Evolutionary conservation across 1,140 invertebrate genomes (phyloP).

Genomic region (Dreissena rostriformis): DNA sequence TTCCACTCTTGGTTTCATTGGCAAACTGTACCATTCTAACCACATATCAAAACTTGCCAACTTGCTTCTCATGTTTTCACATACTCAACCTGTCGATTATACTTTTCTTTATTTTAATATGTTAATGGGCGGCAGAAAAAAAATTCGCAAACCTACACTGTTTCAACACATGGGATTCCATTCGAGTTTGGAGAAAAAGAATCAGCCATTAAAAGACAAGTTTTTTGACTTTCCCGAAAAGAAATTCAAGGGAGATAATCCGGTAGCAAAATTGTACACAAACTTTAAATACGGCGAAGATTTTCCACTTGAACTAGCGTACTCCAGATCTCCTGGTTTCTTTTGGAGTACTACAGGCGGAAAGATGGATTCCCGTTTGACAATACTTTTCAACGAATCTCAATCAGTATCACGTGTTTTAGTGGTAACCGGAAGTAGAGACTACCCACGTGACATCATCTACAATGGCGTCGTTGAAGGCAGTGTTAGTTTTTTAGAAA

Average conservation of each 20-base stretch:
- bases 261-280: constrained; percentile 63
- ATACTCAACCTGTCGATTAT: constrained; percentile 79
- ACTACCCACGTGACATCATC: constrained; percentile 62
- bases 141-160: constrained; percentile 71
- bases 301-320: constrained; percentile 62
- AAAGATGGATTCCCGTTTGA: constrained; percentile 56
- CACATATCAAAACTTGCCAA: constrained; percentile 74
- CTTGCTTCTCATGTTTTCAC: constrained; percentile 77
- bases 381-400: constrained; percentile 65
- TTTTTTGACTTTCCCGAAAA: constrained; percentile 66
- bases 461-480: constrained; percentile 58
- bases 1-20: constrained; percentile 77
- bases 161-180: constrained; percentile 80
- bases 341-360: constrained; percentile 67
- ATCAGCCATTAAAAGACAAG: constrained; percentile 93
- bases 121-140: constrained; percentile 59
- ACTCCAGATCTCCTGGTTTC: constrained; percentile 58
- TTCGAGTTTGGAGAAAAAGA: constrained; percentile 89
- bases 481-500: constrained; percentile 52
- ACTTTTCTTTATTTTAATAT: constrained; percentile 78
- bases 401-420: constrained; percentile 62
- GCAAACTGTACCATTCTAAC: constrained; percentile 76
- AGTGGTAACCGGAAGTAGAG: constrained; percentile 63
- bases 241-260: constrained; percentile 67
- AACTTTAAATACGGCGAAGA: constrained; percentile 55